Evolutionary conservation across 2,888 invertebrate species (phyloP).

Genomic region (Catocala nupta): DNA sequence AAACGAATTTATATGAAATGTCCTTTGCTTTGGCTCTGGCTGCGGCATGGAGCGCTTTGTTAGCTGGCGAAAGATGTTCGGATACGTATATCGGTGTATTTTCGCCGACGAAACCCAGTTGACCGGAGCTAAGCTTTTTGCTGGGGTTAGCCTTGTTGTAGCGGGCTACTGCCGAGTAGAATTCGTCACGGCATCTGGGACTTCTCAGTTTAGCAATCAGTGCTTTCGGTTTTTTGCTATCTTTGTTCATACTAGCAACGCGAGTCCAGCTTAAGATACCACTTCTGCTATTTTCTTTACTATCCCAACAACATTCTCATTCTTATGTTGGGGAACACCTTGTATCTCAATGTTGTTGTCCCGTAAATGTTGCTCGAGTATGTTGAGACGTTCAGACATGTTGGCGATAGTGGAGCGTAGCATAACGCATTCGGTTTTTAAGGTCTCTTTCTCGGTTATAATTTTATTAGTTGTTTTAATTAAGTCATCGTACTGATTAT

Average conservation of each 20-base stretch:
- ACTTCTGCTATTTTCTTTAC: not conserved
- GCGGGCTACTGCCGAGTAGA: slow-evolving; percentile 1
- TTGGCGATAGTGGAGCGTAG: not conserved
- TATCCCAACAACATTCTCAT: not conserved
- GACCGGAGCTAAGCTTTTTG: not conserved
- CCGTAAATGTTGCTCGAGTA: not conserved
- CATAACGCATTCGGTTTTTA: not conserved
- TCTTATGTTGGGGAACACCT: not conserved
- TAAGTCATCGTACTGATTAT: not conserved
- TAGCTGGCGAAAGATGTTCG: slow-evolving; percentile 1
- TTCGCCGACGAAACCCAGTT: not conserved
- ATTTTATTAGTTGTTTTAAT: not conserved
- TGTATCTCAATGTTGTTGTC: not conserved
- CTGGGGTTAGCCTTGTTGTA: not conserved
- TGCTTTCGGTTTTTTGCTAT: not conserved
- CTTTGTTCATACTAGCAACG: not conserved
- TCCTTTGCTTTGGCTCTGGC: not conserved
- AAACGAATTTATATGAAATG: not conserved
- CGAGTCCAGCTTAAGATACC: not conserved
- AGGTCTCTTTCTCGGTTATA: not conserved
- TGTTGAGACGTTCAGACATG: not conserved
- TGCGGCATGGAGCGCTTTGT: not conserved
- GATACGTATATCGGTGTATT: not conserved
- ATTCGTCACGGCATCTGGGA: not conserved
- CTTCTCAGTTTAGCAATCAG: slow-evolving; percentile 1